Percentiles rank a stretch among this genome's conserved stretches.
These are phyloP conservation scores for Hippoglossus stenolepis DNA, from an alignment of 2,113 vertebrate genomes.

Conservation along the genomic window DNA sequence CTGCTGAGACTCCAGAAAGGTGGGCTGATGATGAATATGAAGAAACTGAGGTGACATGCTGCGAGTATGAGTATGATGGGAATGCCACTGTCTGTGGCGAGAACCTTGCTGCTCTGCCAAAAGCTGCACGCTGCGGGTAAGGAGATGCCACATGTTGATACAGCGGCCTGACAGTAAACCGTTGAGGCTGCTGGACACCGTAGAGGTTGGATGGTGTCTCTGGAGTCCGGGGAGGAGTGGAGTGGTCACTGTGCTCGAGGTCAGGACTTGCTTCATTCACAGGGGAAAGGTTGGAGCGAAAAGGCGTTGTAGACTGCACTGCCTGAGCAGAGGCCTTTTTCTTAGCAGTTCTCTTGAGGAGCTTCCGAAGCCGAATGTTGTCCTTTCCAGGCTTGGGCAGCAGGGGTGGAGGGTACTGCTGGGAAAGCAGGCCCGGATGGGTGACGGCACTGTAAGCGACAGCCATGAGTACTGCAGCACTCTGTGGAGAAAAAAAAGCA, in stretches of 20 bases:
- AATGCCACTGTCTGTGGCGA: slow-evolving; percentile 70
- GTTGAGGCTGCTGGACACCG: slow-evolving; percentile 28
- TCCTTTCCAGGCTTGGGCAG: slow-evolving; percentile 93
- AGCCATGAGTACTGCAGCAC: slow-evolving; percentile 85
- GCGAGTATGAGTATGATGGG: slow-evolving; percentile 56
- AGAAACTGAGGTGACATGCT: slow-evolving; percentile 42
- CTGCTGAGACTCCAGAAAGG: slow-evolving; percentile 21
- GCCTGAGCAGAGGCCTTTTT: slow-evolving; percentile 77
- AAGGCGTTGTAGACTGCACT: slow-evolving; percentile 69
- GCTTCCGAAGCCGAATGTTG: slow-evolving; percentile 88
- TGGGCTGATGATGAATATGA: slow-evolving; percentile 31
- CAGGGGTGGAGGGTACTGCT: slow-evolving; percentile 86
- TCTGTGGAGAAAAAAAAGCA: slow-evolving; percentile 68
- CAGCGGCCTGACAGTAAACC: slow-evolving; percentile 74
- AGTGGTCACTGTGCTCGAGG: slow-evolving; percentile 83
- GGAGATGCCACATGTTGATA: slow-evolving; percentile 83
- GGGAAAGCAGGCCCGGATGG: slow-evolving; percentile 73
- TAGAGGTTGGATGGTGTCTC: slow-evolving; percentile 52
- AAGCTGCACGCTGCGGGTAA: slow-evolving; percentile 78
- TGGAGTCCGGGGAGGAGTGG: slow-evolving; percentile 68
- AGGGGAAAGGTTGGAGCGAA: slow-evolving; percentile 91
- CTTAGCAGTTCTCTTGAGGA: slow-evolving; percentile 88
- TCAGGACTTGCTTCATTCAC: slow-evolving; percentile 93
- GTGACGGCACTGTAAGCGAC: slow-evolving; percentile 69
- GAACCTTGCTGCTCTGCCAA: slow-evolving; percentile 71